A percentile compares a stretch with the other conserved stretches of the same genome.
Evolutionary conservation across 2,113 vertebrate genomes (phyloP).

Genomic region (Microtus oregoni): DNA sequence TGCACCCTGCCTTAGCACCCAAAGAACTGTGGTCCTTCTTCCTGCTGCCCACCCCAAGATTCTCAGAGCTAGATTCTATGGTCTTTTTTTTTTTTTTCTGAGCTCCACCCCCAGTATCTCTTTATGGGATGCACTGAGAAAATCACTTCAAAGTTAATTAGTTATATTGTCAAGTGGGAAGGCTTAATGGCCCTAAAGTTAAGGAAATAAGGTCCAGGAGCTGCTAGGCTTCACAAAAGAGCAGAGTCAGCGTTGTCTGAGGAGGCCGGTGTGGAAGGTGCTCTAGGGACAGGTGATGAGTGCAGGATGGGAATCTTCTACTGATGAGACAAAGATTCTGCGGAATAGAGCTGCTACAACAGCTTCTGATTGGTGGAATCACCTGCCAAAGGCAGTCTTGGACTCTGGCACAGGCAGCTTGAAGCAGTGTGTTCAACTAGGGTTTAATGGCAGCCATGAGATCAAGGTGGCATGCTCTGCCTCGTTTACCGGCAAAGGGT

Average conservation of each 20-base stretch:
- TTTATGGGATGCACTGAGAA: not conserved
- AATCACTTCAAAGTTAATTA: not conserved
- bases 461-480: not conserved
- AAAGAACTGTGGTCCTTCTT: not conserved
- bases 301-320: not conserved
- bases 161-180: not conserved
- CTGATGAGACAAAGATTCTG: not conserved
- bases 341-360: too few species aligned
- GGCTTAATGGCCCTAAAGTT: not conserved
- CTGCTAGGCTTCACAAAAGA: too few species aligned
- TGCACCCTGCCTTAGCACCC: too few species aligned
- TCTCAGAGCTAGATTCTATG: not conserved
- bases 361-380: not conserved
- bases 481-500: not conserved
- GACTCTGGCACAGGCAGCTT: not conserved
- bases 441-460: not conserved
- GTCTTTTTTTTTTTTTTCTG: not conserved
- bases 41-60: accelerated
- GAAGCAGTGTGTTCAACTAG: not conserved
- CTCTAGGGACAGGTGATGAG: accelerated
- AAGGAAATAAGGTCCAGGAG: not conserved
- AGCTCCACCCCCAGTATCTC: not conserved
- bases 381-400: not conserved
- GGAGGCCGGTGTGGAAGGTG: accelerated
- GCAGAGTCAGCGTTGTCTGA: not conserved